Evolutionary conservation across 2,888 invertebrate genomes (phyloP).

Genomic region (Eristalinus sepulchralis): DNA sequence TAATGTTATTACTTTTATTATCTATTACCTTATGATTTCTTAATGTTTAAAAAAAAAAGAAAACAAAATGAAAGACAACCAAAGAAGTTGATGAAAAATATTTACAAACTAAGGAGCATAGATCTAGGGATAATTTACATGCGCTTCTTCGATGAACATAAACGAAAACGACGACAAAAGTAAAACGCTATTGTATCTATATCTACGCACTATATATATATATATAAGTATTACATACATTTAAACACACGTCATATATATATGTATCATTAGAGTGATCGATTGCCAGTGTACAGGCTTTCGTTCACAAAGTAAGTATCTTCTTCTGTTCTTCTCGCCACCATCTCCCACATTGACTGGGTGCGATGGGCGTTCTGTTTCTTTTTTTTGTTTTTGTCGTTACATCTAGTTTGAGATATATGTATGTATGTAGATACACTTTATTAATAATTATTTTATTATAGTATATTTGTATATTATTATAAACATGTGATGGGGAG

Average conservation of each 20-base stretch:
- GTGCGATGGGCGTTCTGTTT: no score
- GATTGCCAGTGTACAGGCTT: not conserved
- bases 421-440: slow-evolving; percentile 32
- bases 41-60: not conserved
- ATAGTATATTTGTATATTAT: slow-evolving; percentile 24
- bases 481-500: slow-evolving; percentile 67
- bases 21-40: not conserved
- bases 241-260: slow-evolving; percentile 69
- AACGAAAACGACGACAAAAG: not conserved
- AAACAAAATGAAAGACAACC: slow-evolving; percentile 1
- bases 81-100: not conserved
- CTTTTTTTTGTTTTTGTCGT: slow-evolving; percentile 29
- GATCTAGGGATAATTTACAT: not conserved
- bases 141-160: not conserved
- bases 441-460: slow-evolving; percentile 19
- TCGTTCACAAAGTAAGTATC: not conserved
- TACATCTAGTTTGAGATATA: slow-evolving; percentile 44
- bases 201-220: slow-evolving; percentile 25
- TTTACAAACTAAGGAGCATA: slow-evolving; percentile 19
- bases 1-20: not conserved
- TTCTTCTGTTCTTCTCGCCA: slow-evolving; percentile 6
- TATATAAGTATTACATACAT: slow-evolving; percentile 33
- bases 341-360: slow-evolving; percentile 9
- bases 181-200: slow-evolving; percentile 51
- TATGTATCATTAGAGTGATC: slow-evolving; percentile 6